Percentiles rank a stretch among this genome's conserved stretches.
These are phyloP conservation scores for Nematopogon swammerdamellus DNA, from an alignment of 2,888 invertebrate genomes.

Conservation along the genomic window DNA sequence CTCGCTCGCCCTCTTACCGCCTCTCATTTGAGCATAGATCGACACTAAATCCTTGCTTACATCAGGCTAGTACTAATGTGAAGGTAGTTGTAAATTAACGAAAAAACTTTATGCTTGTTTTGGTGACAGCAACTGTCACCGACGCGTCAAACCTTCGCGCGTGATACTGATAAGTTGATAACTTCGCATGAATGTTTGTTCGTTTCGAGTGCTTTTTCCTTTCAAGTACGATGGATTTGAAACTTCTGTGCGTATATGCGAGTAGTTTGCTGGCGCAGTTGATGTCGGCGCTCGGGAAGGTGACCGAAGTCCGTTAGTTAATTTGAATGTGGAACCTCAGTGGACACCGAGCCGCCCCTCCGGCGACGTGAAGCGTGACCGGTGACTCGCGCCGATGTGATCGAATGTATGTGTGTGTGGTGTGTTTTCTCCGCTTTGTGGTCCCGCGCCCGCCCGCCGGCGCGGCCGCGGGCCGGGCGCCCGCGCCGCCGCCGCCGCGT, in stretches of 20 bases:
- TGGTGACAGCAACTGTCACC: too few species aligned
- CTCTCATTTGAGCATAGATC: too few species aligned
- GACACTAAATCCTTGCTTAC: too few species aligned
- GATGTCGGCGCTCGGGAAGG: neutral
- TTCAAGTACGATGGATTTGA: neutral
- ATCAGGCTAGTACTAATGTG: too few species aligned
- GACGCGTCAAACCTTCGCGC: too few species aligned
- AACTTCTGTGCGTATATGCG: neutral
- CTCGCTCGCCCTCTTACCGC: neutral
- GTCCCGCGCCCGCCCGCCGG: slow-evolving; percentile 17
- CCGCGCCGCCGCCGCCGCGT: slow-evolving; percentile 23
- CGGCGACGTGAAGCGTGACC: neutral
- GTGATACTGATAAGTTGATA: too few species aligned
- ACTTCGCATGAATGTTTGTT: neutral
- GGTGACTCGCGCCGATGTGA: too few species aligned
- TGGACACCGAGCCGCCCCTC: neutral
- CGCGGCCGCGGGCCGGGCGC: slow-evolving; percentile 20
- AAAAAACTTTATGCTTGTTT: too few species aligned
- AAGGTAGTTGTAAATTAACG: too few species aligned
- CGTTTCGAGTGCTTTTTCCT: neutral
- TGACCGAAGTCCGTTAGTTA: neutral
- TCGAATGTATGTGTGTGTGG: slow-evolving; percentile 2
- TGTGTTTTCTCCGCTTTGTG: slow-evolving; percentile 13
- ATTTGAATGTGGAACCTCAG: neutral
- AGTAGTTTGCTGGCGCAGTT: neutral